Base-by-base conservation (phyloP, 53 echinoderm and acorn worm species). In the Crossaster papposus region DNA sequence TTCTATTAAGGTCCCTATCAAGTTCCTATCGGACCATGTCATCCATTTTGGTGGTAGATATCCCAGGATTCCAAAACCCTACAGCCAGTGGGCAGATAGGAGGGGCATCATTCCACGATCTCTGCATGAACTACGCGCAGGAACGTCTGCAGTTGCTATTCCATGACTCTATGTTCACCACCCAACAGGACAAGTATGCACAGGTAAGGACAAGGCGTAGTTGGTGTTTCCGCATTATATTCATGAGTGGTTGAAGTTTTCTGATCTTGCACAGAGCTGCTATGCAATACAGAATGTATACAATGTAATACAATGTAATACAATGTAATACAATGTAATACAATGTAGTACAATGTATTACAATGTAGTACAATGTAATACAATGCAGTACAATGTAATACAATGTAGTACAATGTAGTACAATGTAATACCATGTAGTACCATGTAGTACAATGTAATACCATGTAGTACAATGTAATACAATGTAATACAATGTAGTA, bases 71-170 rank as follows among this genome's bases (percentile, higher is more conserved):
- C 55, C 98, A 98, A 89, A 92, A 94, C 50, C 98, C 98, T 10
- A 87, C 91, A 23, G 90, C 83, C 23, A 93, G 93, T 18, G 98
- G 98, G 9, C 90, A 93, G 38, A 86, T 75, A 30, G 91, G 88
- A 14, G 98, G 98, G 1, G 98, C 96, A 0, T 89, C 89, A 11
- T 95, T 98, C 85, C 93, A 94, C 38, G 98, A 98, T 83, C 89
- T 98, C 3, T 98, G 96, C 70, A 92, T 93, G 85, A 98, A 98
- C 91, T 98, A 98, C 63, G 90, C 96, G 15, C 96, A 98, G 88
- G 98, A 98, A 80, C 91, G 98, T 12, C 72, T 98, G 24, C 94
- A 93, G 68, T 77, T 94, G 8, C 89, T 96, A 6, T 98, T 94
- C 78, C 95, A 98, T 83, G 96, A 98, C 22, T 77, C 88, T 26